Conservation (phyloP, 2,113 vertebrate genomes). For the Nipponia nippon region DNA sequence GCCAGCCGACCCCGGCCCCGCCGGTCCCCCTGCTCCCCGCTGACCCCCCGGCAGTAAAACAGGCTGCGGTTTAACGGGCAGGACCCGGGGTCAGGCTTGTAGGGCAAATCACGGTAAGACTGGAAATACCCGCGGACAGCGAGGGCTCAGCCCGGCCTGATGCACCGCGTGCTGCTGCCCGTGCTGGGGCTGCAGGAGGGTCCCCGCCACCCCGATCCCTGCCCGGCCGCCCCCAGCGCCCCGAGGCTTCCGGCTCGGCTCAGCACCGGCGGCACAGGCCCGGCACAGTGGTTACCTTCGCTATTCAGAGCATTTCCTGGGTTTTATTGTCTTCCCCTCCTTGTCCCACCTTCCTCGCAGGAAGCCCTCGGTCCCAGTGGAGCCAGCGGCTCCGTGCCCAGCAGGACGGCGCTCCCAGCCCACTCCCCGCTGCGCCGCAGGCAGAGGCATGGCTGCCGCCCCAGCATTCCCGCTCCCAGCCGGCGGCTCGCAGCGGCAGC, state of each 20-base stretch:
- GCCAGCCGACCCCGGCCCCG: not conserved
- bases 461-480: not conserved
- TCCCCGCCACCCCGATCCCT: not conserved
- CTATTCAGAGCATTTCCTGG: constrained; percentile 58
- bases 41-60: too few species aligned
- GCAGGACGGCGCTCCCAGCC: not conserved
- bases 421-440: rapidly evolving
- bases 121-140: rapidly evolving
- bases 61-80: rapidly evolving
- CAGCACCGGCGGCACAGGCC: not conserved
- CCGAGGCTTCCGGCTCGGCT: not conserved
- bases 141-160: not conserved
- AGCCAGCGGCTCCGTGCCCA: not conserved
- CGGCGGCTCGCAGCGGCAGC: rapidly evolving
- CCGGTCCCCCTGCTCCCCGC: too few species aligned
- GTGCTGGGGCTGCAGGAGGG: rapidly evolving
- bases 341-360: constrained; percentile 54
- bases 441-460: rapidly evolving
- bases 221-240: not conserved
- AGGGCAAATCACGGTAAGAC: not conserved
- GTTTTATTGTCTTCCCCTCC: constrained; percentile 57
- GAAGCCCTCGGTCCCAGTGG: not conserved
- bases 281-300: not conserved
- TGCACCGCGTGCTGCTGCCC: rapidly evolving
- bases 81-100: not conserved